A percentile compares a stretch with the other conserved stretches of the same genome.
Conservation (phyloP, 2,888 invertebrate species). For the Orthosia incerta region DNA sequence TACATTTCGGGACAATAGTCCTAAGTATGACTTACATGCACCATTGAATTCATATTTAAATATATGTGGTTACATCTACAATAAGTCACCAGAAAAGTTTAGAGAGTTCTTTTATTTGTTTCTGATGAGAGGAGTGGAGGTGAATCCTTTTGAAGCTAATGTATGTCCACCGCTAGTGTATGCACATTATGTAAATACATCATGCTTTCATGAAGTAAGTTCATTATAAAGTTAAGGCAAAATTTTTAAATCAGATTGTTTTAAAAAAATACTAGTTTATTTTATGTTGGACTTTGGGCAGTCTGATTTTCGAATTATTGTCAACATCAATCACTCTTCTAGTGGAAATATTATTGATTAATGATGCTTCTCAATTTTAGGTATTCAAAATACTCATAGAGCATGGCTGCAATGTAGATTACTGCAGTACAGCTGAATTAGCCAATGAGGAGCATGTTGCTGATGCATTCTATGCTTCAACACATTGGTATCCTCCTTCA, state of each 20-base stretch:
- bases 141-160: conserved; percentile 79
- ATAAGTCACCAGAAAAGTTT: conserved; percentile 79
- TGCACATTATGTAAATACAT: conserved; percentile 80
- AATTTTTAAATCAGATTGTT: conserved; percentile 6
- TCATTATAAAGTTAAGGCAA: not conserved
- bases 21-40: conserved; percentile 79
- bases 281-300: not conserved
- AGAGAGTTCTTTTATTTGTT: conserved; percentile 83
- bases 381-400: conserved; percentile 83
- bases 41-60: conserved; percentile 84
- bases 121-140: conserved; percentile 82
- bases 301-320: conserved; percentile 11
- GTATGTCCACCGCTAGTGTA: conserved; percentile 88
- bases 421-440: conserved; percentile 73
- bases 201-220: conserved; percentile 84
- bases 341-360: conserved; percentile 7
- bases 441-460: conserved; percentile 74
- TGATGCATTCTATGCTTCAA: conserved; percentile 84
- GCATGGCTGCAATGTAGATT: conserved; percentile 86
- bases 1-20: conserved; percentile 74
- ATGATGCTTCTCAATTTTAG: conserved; percentile 71
- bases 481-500: conserved; percentile 79
- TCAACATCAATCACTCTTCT: not conserved
- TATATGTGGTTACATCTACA: conserved; percentile 86
- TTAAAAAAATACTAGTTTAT: not conserved